Conservation (phyloP, 2,113 vertebrate genomes). For the Crotalus helleri region DNA sequence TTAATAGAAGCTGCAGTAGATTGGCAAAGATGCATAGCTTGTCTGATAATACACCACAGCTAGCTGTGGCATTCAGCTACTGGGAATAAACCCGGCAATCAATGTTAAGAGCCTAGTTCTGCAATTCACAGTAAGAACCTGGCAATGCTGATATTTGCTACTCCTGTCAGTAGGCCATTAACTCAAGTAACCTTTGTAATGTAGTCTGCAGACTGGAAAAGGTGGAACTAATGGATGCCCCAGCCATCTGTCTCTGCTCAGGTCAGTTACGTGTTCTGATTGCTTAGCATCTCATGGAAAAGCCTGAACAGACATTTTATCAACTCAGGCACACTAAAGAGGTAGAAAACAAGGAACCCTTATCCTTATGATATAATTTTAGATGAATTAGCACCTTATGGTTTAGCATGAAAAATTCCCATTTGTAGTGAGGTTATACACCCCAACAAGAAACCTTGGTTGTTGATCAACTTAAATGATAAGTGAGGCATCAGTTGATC, state of each 20-base stretch:
- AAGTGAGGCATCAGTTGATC: conserved; percentile 13
- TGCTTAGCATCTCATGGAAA: conserved; percentile 17
- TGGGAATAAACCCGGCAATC: conserved; percentile 11
- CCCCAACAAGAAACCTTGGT: not conserved
- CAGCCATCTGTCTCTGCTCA: not conserved
- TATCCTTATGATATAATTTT: not conserved
- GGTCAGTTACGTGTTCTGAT: conserved; percentile 19
- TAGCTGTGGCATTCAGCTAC: conserved; percentile 3
- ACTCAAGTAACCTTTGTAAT: conserved; percentile 14
- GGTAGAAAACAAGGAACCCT: conserved; percentile 2
- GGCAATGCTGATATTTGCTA: conserved; percentile 13
- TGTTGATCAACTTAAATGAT: conserved; percentile 18
- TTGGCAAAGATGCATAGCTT: not conserved
- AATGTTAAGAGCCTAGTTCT: conserved; percentile 26
- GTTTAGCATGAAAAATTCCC: not conserved
- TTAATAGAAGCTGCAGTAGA: not conserved
- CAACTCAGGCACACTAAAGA: not conserved
- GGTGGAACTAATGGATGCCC: not conserved
- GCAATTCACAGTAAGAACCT: conserved; percentile 27
- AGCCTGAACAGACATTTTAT: not conserved
- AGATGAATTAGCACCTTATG: conserved; percentile 28
- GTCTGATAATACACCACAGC: not conserved
- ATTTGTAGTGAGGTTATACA: not conserved
- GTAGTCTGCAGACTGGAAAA: conserved; percentile 8
- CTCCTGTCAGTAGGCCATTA: conserved; percentile 12